Percentiles rank a stretch among this genome's conserved stretches.
phyloP scores from a whole-genome alignment of 1,140 invertebrate species.

The Brachionus koreanus region DNA sequence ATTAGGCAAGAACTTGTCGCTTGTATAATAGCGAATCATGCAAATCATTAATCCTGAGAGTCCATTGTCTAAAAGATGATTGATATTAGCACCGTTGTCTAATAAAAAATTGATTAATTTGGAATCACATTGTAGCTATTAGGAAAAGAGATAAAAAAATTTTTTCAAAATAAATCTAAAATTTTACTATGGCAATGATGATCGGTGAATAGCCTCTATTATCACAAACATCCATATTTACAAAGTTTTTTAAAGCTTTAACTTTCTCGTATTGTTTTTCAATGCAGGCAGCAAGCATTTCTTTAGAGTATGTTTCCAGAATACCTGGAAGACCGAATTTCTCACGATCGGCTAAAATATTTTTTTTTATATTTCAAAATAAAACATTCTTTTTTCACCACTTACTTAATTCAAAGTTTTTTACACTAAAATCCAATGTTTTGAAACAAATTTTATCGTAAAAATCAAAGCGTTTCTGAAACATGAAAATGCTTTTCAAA shows the following conservation, averaged over 20 bases:
- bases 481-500: conserved; percentile 5
- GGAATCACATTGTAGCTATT: conserved; percentile 11
- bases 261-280: conserved; percentile 17
- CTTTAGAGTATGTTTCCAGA: neutral
- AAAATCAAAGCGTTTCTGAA: conserved; percentile 4
- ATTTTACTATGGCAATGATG: conserved; percentile 3
- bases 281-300: conserved; percentile 7
- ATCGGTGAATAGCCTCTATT: conserved; percentile 28
- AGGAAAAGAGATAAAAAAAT: neutral
- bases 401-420: conserved; percentile 19
- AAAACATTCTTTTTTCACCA: too few relatives aligned
- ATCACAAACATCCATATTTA: conserved; percentile 42
- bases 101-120: conserved; percentile 52
- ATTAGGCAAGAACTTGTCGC: conserved; percentile 53
- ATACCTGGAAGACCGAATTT: neutral
- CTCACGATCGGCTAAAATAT: conserved; percentile 17
- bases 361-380: too few relatives aligned
- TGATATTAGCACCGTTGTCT: conserved; percentile 56
- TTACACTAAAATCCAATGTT: neutral
- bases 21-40: conserved; percentile 55
- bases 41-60: conserved; percentile 54
- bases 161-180: neutral
- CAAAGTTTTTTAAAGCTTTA: conserved; percentile 1
- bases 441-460: conserved; percentile 8
- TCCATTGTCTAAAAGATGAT: conserved; percentile 56